These are phyloP conservation scores for Geophilus truncorum DNA, from an alignment of 2,888 invertebrate genomes.

Conservation along the genomic window DNA sequence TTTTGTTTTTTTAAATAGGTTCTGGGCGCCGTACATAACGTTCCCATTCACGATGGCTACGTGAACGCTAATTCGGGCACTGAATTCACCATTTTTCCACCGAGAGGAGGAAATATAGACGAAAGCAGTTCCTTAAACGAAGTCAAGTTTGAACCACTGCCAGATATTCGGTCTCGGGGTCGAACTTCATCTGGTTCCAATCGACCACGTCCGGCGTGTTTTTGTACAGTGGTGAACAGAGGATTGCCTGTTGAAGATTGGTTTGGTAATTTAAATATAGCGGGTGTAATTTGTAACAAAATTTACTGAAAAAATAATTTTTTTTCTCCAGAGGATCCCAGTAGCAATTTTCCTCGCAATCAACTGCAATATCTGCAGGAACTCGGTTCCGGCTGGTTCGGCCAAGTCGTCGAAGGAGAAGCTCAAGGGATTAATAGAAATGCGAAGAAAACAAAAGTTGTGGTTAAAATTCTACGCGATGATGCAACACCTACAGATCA, in stretches of 20 bases:
- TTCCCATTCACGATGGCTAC: not conserved
- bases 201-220: slow-evolving; percentile 38
- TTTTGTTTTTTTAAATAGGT: not conserved
- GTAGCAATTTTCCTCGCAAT: slow-evolving; percentile 65
- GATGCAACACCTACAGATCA: slow-evolving; percentile 71
- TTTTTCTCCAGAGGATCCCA: slow-evolving; percentile 50
- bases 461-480: slow-evolving; percentile 74
- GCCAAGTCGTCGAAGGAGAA: slow-evolving; percentile 73
- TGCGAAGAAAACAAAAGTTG: slow-evolving; percentile 55
- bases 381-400: slow-evolving; percentile 80
- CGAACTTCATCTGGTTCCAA: not conserved
- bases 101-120: slow-evolving; percentile 22
- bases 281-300: not conserved
- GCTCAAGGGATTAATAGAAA: slow-evolving; percentile 54
- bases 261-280: slow-evolving; percentile 41
- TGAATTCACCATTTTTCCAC: slow-evolving; percentile 37
- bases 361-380: slow-evolving; percentile 75
- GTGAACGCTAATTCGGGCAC: not conserved
- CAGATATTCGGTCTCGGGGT: slow-evolving; percentile 32
- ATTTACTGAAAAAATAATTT: slow-evolving; percentile 27
- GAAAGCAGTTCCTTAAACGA: not conserved
- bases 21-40: not conserved
- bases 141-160: slow-evolving; percentile 36
- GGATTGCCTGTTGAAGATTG: slow-evolving; percentile 50
- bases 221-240: slow-evolving; percentile 46